phyloP scores from a whole-genome alignment of 2,888 invertebrate genomes.

The Drosophila setosimentum region DNA sequence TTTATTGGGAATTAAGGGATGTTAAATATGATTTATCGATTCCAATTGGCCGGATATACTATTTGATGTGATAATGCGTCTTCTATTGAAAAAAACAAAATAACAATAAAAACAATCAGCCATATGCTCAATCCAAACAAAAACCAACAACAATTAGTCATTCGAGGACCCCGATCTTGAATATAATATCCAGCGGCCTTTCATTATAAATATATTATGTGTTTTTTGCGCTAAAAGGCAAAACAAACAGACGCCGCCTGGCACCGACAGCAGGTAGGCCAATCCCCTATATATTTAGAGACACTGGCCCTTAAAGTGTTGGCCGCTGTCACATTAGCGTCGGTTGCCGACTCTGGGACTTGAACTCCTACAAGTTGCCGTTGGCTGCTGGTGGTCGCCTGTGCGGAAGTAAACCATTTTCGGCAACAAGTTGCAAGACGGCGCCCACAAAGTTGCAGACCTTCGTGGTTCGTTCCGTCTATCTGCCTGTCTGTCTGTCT shows the following conservation, averaged over 20 bases:
- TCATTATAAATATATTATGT: constrained; percentile 77
- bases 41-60: constrained; percentile 56
- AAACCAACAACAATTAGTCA: constrained; percentile 73
- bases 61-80: constrained; percentile 53
- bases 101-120: constrained; percentile 17
- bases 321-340: constrained; percentile 75
- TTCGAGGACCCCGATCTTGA: constrained; percentile 11
- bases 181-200: constrained; percentile 50
- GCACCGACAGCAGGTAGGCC: constrained; percentile 52
- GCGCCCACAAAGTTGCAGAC: constrained; percentile 76
- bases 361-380: constrained; percentile 66
- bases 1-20: constrained; percentile 7
- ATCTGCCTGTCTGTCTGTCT: background rate
- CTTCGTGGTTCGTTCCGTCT: background rate
- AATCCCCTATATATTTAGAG: constrained; percentile 33
- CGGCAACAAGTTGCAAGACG: constrained; percentile 65
- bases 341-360: constrained; percentile 11
- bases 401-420: constrained; percentile 78
- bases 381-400: constrained; percentile 42
- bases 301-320: constrained; percentile 64
- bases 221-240: constrained; percentile 66
- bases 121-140: constrained; percentile 56
- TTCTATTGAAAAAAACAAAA: constrained; percentile 13
- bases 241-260: constrained; percentile 75
- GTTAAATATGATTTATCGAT: constrained; percentile 56